phyloP scores from a whole-genome alignment of 2,113 vertebrate species.

The Oncorhynchus masou region DNA sequence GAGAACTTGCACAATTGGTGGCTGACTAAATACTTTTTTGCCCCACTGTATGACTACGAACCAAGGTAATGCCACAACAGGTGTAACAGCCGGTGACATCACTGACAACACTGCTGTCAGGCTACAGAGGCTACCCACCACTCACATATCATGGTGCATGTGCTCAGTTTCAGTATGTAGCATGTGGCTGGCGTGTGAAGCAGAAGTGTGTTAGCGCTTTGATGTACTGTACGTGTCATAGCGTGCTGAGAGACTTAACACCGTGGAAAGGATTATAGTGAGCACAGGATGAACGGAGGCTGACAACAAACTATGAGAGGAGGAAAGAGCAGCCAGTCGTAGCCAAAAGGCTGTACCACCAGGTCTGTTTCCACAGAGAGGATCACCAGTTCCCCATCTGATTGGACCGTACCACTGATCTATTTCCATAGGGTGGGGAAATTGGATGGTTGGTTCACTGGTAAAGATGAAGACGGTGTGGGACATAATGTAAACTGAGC shows the following conservation, averaged over 20 bases:
- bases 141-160: not conserved
- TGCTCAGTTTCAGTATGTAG: too few relatives aligned
- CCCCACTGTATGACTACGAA: too few relatives aligned
- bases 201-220: not conserved
- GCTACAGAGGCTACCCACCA: not conserved
- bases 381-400: too few relatives aligned
- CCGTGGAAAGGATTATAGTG: conserved; percentile 58
- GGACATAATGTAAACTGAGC: too few relatives aligned
- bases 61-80: too few relatives aligned
- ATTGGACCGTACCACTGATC: not conserved
- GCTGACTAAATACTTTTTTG: too few relatives aligned
- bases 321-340: conserved; percentile 52
- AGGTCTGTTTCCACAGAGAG: too few relatives aligned
- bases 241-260: conserved; percentile 39
- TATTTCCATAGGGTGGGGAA: not conserved
- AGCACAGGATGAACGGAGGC: conserved; percentile 52
- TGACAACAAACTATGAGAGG: conserved; percentile 42
- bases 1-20: too few relatives aligned
- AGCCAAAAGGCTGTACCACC: not conserved
- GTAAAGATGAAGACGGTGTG: not conserved
- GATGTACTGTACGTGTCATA: not conserved
- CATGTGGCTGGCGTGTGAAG: too few relatives aligned
- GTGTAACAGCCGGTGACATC: too few relatives aligned
- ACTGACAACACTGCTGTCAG: not conserved
- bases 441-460: not conserved